Base-by-base conservation (phyloP, 1,140 invertebrate species). In the Littorina saxatilis region DNA sequence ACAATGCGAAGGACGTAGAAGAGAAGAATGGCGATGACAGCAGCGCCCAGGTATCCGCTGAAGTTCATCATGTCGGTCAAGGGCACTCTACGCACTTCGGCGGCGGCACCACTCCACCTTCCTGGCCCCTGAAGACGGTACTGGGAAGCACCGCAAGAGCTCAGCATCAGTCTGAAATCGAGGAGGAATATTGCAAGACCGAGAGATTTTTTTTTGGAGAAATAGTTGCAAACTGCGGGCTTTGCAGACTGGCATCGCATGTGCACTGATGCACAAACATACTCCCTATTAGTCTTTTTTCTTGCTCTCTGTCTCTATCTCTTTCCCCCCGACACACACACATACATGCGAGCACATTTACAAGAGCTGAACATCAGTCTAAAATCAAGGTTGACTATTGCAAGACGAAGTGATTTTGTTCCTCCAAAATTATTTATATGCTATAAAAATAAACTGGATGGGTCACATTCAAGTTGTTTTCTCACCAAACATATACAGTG, bases 61-160 rank as follows among this genome's bases (percentile, higher is more conserved):
- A 84, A 83, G 72, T 90, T 83, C 85, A 88, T 88, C 68, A 91
- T n/a, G 35, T 86, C 84, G 63, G 90, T 86, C 27, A 90, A n/a
- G 13, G 89, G 90, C 9, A 91, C 89, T 73, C 85, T 88, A 37
- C 74, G 84, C 7, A 91, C 88, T 39, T 79, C 78, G 4, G 87
- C 73, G 5, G 79, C 85, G 47, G 90, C 90, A 13, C 86, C 84
- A 23, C 32, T 40, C 89, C 89, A 88, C 37, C 79, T 77, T 66
- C 89, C 80, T 50, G 91, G 91, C 61, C 91, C 91, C 61, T 92
- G 88, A 15, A 91, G 81, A 61, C 91, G 80, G 86, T 88, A 92
- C 79, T 92, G 91, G 39, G 85, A 85, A 3, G 88, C 82, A 4
- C 91, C 91, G 85, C 91, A 89, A n/a, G 87, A 88, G 35, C 88